Conservation (phyloP, 2,888 invertebrate genomes). For the Synergus laeviventris region DNA sequence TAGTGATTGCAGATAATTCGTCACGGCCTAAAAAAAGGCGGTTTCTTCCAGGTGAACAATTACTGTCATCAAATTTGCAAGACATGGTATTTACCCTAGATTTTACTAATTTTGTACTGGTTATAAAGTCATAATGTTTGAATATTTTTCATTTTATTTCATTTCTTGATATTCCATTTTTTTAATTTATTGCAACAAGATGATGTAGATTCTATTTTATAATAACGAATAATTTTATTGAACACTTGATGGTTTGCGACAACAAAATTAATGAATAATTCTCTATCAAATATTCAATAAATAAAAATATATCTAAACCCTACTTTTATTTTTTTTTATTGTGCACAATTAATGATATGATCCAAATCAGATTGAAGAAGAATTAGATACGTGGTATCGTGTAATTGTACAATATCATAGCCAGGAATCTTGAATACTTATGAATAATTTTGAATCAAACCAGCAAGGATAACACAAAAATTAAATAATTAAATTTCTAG, state of each 20-base stretch:
- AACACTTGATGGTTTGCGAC: conserved; percentile 1
- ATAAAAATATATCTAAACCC: not conserved
- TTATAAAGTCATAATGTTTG: not conserved
- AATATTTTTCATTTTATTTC: not conserved
- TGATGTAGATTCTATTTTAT: not conserved
- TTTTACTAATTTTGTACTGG: not conserved
- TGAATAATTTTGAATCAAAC: not conserved
- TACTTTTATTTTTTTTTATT: not conserved
- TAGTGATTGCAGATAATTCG: conserved; percentile 9
- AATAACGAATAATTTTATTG: no score
- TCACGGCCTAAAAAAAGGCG: not conserved
- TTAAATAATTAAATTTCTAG: not conserved
- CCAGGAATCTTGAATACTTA: not conserved
- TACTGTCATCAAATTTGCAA: not conserved
- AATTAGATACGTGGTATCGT: not conserved
- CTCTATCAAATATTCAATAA: not conserved
- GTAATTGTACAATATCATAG: not conserved
- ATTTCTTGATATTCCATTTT: not conserved
- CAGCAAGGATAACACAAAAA: not conserved
- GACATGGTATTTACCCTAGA: not conserved
- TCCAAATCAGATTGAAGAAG: not conserved
- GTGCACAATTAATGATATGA: not conserved
- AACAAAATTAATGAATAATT: no score
- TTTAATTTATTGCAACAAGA: not conserved
- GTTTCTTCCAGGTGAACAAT: not conserved